Percentiles rank a stretch among this genome's conserved stretches.
phyloP scores from a whole-genome alignment of 2,888 invertebrate species.

The Adela reaumurella region DNA sequence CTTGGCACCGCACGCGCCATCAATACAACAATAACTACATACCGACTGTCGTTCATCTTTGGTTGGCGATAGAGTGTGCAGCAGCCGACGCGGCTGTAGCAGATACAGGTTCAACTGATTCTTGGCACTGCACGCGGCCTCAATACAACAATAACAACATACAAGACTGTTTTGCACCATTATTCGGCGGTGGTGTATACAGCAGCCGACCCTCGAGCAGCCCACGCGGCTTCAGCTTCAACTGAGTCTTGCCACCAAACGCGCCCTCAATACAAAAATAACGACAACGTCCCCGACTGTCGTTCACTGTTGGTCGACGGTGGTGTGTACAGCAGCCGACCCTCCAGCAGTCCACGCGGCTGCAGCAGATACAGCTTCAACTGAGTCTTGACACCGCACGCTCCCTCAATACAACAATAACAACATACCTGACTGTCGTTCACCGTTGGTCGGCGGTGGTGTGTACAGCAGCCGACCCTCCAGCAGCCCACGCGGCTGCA shows the following conservation, averaged over 20 bases:
- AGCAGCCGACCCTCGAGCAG: slow-evolving; percentile 80
- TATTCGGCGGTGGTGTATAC: slow-evolving; percentile 41
- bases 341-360: slow-evolving; percentile 85
- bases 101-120: slow-evolving; percentile 78
- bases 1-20: slow-evolving; percentile 10
- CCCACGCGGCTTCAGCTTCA: slow-evolving; percentile 82
- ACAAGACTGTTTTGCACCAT: no score
- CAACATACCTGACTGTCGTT: no score
- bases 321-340: slow-evolving; percentile 64
- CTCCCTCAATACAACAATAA: no score
- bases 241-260: no score
- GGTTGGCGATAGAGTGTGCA: slow-evolving; percentile 46
- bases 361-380: slow-evolving; percentile 81
- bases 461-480: slow-evolving; percentile 71
- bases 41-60: no score
- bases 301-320: slow-evolving; percentile 20
- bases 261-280: no score
- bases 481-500: slow-evolving; percentile 86
- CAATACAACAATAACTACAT: no score
- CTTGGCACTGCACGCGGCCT: no score
- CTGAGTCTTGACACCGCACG: no score
- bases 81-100: slow-evolving; percentile 79
- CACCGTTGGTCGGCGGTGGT: slow-evolving; percentile 24
- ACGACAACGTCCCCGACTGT: no score
- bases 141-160: no score